Percentiles rank a stretch among this genome's conserved stretches.
Evolutionary conservation across 2,888 invertebrate species (phyloP).

Genomic region (Carabus problematicus): DNA sequence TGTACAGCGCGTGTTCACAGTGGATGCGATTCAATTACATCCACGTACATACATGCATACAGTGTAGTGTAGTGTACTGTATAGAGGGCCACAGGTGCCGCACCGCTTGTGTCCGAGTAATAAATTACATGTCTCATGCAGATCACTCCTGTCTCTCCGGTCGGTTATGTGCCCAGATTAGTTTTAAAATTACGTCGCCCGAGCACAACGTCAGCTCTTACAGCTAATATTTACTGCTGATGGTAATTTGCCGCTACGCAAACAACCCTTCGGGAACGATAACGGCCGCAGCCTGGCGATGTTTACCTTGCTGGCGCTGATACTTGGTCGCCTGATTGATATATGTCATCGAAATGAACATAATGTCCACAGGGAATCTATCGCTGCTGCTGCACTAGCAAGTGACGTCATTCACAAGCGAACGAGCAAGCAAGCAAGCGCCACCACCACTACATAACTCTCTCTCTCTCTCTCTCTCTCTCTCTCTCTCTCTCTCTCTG

Average conservation of each 20-base stretch:
- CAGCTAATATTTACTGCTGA: constrained; percentile 28
- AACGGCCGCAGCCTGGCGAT: constrained; percentile 6
- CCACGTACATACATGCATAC: constrained; percentile 14
- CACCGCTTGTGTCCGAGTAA: constrained; percentile 26
- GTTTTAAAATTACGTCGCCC: constrained; percentile 36
- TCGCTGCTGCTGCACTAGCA: no score
- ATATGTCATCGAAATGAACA: constrained; percentile 41
- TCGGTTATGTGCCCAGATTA: constrained; percentile 25
- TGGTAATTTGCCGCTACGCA: constrained; percentile 30
- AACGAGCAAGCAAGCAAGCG: no score
- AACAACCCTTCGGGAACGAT: constrained; percentile 29
- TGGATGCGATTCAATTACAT: constrained; percentile 37
- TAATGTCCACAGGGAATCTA: constrained; percentile 20
- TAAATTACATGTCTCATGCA: constrained; percentile 40
- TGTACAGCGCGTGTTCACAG: not conserved
- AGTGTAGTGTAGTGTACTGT: no score
- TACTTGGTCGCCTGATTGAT: constrained; percentile 26
- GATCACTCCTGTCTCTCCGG: constrained; percentile 19
- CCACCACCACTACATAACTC: no score
- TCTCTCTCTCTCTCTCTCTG: no score
- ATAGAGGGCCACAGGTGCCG: constrained; percentile 14
- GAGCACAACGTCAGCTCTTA: not conserved
- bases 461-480: no score
- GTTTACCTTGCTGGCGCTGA: constrained; percentile 14
- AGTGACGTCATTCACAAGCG: no score